Evolutionary conservation across 2,888 invertebrate species (phyloP), one percentile per base, ranked within the genome.

Genomic region (Aporophyla nigra): DNA sequence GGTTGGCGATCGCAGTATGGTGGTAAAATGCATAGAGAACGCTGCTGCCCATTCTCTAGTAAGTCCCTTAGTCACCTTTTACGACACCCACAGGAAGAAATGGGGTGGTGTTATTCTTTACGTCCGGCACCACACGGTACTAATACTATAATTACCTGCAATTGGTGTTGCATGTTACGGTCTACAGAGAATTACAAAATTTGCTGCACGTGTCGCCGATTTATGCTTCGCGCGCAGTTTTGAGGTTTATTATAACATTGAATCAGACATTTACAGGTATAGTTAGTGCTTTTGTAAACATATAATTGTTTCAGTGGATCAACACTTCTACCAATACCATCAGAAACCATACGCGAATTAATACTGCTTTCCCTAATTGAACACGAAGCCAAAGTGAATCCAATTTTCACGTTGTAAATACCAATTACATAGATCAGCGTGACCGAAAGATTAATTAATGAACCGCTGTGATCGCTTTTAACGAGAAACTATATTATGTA

Each of bases 361-460:
- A 49, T 27, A 43, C 27, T 24, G 24, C 5, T 68, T 40, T 62
- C n/a, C 19, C n/a, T 40, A 51, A 56, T 54, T 62, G 49, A 43
- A 10, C 27, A 24, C 27, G 16, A 40, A 76, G 19, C 46, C 27
- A 6, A 49, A 43, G 40, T 7, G 10, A 27, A n/a, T 54, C 14
- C 51, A 59, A 66, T 54, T 61, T 56, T 61, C 46, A 73, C 14
- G 24, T 33, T 71, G 2, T 71, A 78, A 78, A 78, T 58, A 71
- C 46, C 24, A 73, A 80, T 66, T 74, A 67, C 49, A 49, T 54
- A 33, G n/a, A 46, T 21, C 33, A 53, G 24, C 49, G 24, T 21
- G 53, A 27, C 61, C 43, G 53, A 49, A 49, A 59, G 21, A 78
- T 72, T 65, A 72, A 74, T 54, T 61, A 67, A 67, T 56, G 61